phyloP scores from a whole-genome alignment of 2,113 vertebrate species.

The Opisthocomus hoazin region DNA sequence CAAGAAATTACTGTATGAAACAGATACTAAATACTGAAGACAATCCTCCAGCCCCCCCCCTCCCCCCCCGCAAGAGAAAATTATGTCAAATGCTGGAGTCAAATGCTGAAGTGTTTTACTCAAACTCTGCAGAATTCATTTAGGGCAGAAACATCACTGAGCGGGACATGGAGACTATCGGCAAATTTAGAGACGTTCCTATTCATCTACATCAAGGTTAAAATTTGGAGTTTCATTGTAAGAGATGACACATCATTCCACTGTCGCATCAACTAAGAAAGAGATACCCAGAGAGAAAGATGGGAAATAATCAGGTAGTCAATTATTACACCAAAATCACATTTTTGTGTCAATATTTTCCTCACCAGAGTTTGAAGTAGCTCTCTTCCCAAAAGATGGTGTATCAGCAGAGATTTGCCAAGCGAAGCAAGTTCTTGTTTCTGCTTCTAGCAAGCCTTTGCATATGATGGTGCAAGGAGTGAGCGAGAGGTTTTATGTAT shows the following conservation, averaged over 20 bases:
- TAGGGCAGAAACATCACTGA: background rate
- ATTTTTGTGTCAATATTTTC: background rate
- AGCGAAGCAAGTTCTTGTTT: background rate
- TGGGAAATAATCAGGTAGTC: background rate
- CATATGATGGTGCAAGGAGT: background rate
- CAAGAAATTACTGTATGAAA: background rate
- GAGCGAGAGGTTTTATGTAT: background rate
- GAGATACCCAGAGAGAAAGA: background rate
- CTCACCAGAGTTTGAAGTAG: background rate
- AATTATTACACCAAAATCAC: background rate
- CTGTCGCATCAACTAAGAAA: background rate
- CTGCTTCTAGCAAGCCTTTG: background rate
- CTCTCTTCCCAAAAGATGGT: background rate
- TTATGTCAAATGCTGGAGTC: background rate
- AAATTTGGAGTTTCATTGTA: background rate
- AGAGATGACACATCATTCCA: background rate
- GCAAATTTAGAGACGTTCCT: background rate
- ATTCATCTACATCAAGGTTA: background rate
- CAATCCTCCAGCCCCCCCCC: fast-evolving
- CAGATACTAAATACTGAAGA: background rate
- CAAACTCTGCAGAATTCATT: background rate
- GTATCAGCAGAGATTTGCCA: background rate
- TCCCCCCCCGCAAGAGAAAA: fast-evolving
- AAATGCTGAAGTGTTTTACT: background rate
- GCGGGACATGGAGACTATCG: background rate